Conservation (phyloP, 2,888 invertebrate species). For the Cheilosia pagana region DNA sequence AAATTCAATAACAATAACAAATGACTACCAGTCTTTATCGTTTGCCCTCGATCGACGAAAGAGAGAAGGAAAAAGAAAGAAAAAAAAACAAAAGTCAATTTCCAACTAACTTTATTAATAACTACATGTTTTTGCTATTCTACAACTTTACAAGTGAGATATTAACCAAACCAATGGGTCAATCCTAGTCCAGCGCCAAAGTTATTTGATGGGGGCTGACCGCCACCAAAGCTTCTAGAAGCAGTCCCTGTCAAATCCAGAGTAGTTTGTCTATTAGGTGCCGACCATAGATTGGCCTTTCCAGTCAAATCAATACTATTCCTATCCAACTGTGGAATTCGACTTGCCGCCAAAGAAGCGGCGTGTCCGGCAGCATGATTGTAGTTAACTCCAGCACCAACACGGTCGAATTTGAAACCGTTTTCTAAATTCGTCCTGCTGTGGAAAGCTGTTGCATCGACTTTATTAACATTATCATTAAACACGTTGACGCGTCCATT, state of each 20-base stretch:
- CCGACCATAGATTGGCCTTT: slow-evolving; percentile 76
- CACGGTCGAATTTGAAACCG: slow-evolving; percentile 73
- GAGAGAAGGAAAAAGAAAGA: too few relatives aligned
- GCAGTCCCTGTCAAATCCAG: slow-evolving; percentile 30
- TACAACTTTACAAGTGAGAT: background rate
- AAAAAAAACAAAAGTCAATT: too few relatives aligned
- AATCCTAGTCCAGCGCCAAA: slow-evolving; percentile 76
- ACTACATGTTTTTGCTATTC: too few relatives aligned
- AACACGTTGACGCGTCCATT: slow-evolving; percentile 77
- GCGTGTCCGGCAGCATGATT: slow-evolving; percentile 77
- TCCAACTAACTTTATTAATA: background rate
- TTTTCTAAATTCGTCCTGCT: slow-evolving; percentile 76
- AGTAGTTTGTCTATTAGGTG: slow-evolving; percentile 15
- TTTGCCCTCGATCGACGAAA: too few relatives aligned
- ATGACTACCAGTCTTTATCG: too few relatives aligned
- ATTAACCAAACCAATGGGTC: slow-evolving; percentile 68
- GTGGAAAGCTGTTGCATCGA: slow-evolving; percentile 78
- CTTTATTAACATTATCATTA: slow-evolving; percentile 67
- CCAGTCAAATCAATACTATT: slow-evolving; percentile 77
- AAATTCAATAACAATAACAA: too few relatives aligned
- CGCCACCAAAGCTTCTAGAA: slow-evolving; percentile 38
- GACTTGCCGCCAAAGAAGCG: slow-evolving; percentile 77
- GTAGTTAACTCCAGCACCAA: slow-evolving; percentile 78
- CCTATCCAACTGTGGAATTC: slow-evolving; percentile 78
- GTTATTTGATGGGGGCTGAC: slow-evolving; percentile 14